Percentiles rank a stretch among this genome's conserved stretches.
Evolutionary conservation across 2,888 invertebrate species (phyloP).

Genomic region (Agrotis clavis): DNA sequence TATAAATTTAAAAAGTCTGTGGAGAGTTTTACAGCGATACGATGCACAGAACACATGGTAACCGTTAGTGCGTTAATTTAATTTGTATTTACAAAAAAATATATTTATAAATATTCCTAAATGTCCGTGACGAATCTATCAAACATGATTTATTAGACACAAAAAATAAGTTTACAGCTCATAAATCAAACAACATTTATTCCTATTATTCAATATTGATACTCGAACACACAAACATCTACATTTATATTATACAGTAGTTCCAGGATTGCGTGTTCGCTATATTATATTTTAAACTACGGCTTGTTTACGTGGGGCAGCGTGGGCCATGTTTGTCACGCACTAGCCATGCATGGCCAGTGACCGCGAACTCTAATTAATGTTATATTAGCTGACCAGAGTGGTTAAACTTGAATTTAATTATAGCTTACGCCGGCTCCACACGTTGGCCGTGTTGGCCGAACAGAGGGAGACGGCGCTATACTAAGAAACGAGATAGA

Average conservation of each 20-base stretch:
- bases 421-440: no score
- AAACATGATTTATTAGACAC: background rate
- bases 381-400: constrained; percentile 68
- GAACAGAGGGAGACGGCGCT: no score
- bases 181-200: background rate
- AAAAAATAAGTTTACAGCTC: background rate
- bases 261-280: constrained; percentile 50
- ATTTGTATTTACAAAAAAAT: background rate
- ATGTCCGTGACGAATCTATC: background rate
- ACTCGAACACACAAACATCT: constrained; percentile 4
- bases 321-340: constrained; percentile 65
- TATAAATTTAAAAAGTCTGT: no score
- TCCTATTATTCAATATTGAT: background rate
- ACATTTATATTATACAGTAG: background rate
- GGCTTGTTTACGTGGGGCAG: constrained; percentile 51
- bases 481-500: no score
- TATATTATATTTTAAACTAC: constrained; percentile 53
- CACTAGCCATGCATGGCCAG: constrained; percentile 60
- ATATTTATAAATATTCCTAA: background rate
- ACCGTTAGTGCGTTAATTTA: no score
- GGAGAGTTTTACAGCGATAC: no score
- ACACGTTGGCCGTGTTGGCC: no score
- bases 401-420: constrained; percentile 21
- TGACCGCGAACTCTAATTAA: constrained; percentile 70
- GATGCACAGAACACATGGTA: no score